Base-by-base conservation (phyloP, 2,888 invertebrate species). In the Eudemis profundana region DNA sequence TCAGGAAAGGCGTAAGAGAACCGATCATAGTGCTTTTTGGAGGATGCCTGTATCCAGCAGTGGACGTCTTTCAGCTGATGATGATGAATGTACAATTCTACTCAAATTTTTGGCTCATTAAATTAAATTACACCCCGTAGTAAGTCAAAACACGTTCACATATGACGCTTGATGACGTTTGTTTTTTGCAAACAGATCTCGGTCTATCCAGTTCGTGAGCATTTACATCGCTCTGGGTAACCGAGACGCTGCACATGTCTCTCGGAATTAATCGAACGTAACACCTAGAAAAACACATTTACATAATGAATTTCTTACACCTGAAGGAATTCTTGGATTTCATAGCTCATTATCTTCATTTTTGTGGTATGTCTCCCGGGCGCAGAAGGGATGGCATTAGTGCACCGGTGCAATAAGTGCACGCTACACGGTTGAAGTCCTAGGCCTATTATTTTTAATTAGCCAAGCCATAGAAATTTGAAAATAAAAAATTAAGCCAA, bases 221-320 rank as follows among this genome's bases (percentile, higher is more conserved):
- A 53, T 65, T 65, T 56, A 44, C 56, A 56, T 56, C 27, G 42
- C 56, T 27, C 56, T 27, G 56, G 17, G 29, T n/a, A 44, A 5
- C 27, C 29, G 42, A 56, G 54, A 56, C 54, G 15, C 27, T 17
- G 56, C 42, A 65, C 65, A 38, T 59, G 65, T 65, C 65, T 65
- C 65, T 27, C 60, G 40, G 65, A 65, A 60, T 65, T 65, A 65
- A 65, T 65, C 65, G 59, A 60, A 65, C 65, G 60, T 65, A 60
- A 60, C 65, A 65, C 59, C 23, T 51, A 65, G 65, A 60, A 65
- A 60, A 59, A 59, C 64, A 49, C 12, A 65, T 65, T 47, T 40
- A 12, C 59, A 65, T 65, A 60, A 59, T 57, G 49, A 21, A 19
- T 60, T 60, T 51, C 53, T 64, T 64, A 59, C 44, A 64, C 36